Evolutionary conservation across 2,888 invertebrate genomes (phyloP).

Genomic region (Plusia festucae): DNA sequence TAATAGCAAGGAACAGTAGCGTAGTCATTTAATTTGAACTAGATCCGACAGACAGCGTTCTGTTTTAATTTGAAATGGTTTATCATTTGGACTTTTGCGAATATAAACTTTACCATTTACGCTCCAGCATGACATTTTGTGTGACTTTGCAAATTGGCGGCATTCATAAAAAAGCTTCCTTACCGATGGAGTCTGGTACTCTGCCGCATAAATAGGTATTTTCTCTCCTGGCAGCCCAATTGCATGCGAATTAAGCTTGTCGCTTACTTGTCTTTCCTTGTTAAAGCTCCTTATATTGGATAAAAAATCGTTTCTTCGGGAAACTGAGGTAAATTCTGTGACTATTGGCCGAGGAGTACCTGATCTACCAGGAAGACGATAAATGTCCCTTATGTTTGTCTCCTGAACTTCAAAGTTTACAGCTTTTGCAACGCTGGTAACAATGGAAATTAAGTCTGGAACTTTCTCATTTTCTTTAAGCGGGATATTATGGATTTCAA

Average conservation of each 20-base stretch:
- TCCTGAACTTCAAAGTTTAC: not conserved
- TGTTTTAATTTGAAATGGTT: conserved; percentile 3
- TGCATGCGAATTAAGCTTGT: conserved; percentile 9
- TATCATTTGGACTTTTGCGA: not conserved
- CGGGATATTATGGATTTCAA: too few relatives aligned
- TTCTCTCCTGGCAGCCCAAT: conserved; percentile 12
- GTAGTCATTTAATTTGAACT: conserved; percentile 2
- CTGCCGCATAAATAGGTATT: conserved; percentile 12
- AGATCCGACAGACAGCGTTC: not conserved
- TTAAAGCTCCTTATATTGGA: conserved; percentile 5
- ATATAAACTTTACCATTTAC: conserved; percentile 6
- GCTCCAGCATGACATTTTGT: not conserved
- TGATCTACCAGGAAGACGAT: not conserved
- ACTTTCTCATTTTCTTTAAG: conserved; percentile 8
- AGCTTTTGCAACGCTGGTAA: conserved; percentile 2
- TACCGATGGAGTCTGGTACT: conserved; percentile 12
- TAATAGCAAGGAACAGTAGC: not conserved
- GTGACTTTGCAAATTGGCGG: not conserved
- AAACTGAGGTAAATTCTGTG: conserved; percentile 16
- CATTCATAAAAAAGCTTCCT: conserved; percentile 13
- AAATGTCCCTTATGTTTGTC: conserved; percentile 10
- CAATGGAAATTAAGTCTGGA: not conserved
- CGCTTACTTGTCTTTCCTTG: conserved; percentile 10
- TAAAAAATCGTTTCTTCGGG: conserved; percentile 9
- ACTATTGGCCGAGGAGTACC: conserved; percentile 10